A percentile compares a stretch with the other conserved stretches of the same genome.
Evolutionary conservation across 2,113 vertebrate species (phyloP).

Genomic region (Rhegmatorhina hoffmannsi): DNA sequence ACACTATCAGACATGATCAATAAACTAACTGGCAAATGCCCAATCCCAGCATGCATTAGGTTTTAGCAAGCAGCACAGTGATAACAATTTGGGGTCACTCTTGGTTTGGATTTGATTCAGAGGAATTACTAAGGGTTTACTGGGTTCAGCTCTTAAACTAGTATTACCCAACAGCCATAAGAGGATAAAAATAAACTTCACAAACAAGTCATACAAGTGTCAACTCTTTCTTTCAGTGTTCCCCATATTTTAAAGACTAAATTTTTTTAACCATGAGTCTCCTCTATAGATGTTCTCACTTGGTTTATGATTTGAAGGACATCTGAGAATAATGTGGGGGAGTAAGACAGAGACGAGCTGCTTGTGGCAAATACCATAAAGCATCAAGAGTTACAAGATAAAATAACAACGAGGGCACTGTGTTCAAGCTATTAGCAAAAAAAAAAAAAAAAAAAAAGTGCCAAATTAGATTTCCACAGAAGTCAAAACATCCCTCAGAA

Average conservation of each 20-base stretch:
- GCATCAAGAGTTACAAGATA: background rate
- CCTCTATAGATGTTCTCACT: background rate
- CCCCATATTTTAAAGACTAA: background rate
- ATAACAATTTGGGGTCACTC: background rate
- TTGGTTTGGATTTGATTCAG: background rate
- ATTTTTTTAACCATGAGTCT: background rate
- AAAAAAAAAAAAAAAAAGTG: background rate
- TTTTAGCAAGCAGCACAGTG: background rate
- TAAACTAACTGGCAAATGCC: background rate
- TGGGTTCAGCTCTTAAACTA: background rate
- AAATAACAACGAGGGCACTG: background rate
- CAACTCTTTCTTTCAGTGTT: background rate
- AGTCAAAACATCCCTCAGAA: background rate
- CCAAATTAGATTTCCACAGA: background rate
- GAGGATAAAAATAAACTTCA: background rate
- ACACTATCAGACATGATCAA: slow-evolving; percentile 5
- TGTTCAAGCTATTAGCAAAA: background rate
- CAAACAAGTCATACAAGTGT: background rate
- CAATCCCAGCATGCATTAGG: background rate
- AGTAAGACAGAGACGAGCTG: background rate
- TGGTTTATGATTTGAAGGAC: background rate
- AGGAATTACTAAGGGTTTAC: background rate
- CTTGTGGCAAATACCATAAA: background rate
- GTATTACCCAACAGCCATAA: rapidly evolving
- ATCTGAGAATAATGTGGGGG: background rate